Base-by-base conservation (phyloP, 2,113 vertebrate species). In the Irena cyanogastra region DNA sequence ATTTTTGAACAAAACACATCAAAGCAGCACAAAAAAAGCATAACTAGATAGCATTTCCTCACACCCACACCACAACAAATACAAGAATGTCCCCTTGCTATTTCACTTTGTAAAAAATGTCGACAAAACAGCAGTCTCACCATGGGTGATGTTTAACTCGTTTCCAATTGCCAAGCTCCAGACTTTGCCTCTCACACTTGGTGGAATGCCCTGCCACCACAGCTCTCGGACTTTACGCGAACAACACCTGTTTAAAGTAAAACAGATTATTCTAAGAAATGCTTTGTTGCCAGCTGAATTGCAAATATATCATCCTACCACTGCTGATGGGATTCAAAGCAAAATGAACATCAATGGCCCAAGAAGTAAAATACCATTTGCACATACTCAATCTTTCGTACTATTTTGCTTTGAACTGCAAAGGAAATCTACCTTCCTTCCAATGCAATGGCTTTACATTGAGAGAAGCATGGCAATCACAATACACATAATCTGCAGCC, bases 191-290 rank as follows among this genome's bases (percentile, higher is more conserved):
- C 99, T 97, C 94, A 99, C 99, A 1, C 99, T 99, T 1, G 99
- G 99, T 5, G 99, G 99, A 57, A 99, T 98, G 28, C 99, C 99
- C 96, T 99, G 99, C 99, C 99, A 99, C 99, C 99, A 99, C 2
- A 99, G 96, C 35, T 99, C 99, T 41, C 99, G 98, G 26, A 98
- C 99, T 50, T 98, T 98, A 19, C 98, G 98, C 18, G 99, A 98
- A 41, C 98, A 98, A 31, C 98, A 99, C 98, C 99, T 99, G 93
- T 45, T 70, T 16, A 24, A 80, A 81, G 83, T 2, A 64, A 89
- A 90, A 81, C 0, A 2, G 14, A 8, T 31, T 23, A 31, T 68
- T 41, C 65, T 39, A 33, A 70, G 47, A 74, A 63, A 70, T 21
- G 56, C 5, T 37, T 64, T 1, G 2, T 4, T 53, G 59, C 37